Evolutionary conservation across 2,113 vertebrate species (phyloP).

Genomic region (Notothenia coriiceps): DNA sequence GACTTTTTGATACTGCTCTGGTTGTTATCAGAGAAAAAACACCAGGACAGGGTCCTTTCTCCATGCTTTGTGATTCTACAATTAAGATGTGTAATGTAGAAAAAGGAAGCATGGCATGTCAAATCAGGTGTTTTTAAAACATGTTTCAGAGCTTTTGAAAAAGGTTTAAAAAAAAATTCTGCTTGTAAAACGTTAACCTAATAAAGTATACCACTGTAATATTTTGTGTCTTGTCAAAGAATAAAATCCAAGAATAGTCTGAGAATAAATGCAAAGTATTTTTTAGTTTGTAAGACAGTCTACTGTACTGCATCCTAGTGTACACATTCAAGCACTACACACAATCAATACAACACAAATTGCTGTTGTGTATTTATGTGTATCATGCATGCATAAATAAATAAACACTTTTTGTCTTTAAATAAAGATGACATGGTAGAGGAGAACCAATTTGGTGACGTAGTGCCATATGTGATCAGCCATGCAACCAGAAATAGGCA

Average conservation of each 20-base stretch:
- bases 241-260: not conserved
- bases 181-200: not conserved
- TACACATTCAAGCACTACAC: not conserved
- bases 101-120: not conserved
- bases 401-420: constrained; percentile 20
- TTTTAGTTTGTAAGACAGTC: not conserved
- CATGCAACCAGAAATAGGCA: not conserved
- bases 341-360: not conserved
- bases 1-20: not conserved
- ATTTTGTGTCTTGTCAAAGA: not conserved
- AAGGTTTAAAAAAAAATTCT: not conserved
- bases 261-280: not conserved
- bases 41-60: not conserved
- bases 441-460: constrained; percentile 1
- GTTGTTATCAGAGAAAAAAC: not conserved
- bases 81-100: not conserved
- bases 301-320: constrained; percentile 51
- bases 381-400: constrained; percentile 26
- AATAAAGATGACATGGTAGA: constrained; percentile 40
- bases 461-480: constrained; percentile 23
- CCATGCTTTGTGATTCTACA: not conserved
- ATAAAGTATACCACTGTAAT: constrained; percentile 3
- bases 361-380: constrained; percentile 38
- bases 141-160: not conserved
- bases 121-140: not conserved